phyloP scores from a whole-genome alignment of 2,888 invertebrate genomes.

The Pelosia muscerda region DNA sequence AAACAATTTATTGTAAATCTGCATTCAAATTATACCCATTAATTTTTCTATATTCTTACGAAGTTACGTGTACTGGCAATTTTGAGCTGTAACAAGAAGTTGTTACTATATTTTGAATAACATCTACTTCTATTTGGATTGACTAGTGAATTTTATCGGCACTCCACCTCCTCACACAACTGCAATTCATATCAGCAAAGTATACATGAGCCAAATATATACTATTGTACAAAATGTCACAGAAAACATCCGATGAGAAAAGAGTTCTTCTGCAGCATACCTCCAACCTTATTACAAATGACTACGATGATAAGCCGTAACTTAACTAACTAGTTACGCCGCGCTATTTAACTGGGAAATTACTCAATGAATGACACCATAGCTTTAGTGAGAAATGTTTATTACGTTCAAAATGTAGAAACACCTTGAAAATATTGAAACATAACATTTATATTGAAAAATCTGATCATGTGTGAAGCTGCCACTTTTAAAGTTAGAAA shows the following conservation, averaged over 20 bases:
- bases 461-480: neutral
- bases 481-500: neutral
- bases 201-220: neutral
- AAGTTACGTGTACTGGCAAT: neutral
- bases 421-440: neutral
- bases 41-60: too few species aligned
- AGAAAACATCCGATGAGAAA: neutral
- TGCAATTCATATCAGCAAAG: neutral
- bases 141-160: too few species aligned
- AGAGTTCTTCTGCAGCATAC: neutral
- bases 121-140: too few species aligned
- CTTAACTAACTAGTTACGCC: neutral
- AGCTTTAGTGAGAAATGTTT: neutral
- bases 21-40: too few species aligned
- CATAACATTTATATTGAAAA: neutral
- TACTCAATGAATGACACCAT: conserved; percentile 4
- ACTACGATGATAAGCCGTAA: neutral
- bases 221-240: neutral
- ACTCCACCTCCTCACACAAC: too few species aligned
- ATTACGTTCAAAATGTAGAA: neutral
- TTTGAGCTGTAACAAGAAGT: too few species aligned
- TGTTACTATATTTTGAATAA: too few species aligned
- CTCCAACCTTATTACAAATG: conserved; percentile 4
- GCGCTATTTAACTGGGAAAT: neutral
- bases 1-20: too few species aligned